Evolutionary conservation across 2,888 invertebrate genomes (phyloP).

Genomic region (Pyrochroa serraticornis): DNA sequence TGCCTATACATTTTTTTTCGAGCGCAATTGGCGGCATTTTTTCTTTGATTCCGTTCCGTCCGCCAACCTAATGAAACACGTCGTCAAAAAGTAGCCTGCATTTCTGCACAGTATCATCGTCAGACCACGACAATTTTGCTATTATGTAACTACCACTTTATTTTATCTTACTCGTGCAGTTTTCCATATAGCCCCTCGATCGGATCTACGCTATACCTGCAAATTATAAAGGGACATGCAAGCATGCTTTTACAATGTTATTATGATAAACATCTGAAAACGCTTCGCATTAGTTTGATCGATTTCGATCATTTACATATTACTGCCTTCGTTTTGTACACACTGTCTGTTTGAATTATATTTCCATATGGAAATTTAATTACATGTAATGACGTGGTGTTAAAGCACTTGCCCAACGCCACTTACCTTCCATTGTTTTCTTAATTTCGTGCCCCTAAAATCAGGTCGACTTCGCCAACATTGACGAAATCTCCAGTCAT

Average conservation of each 20-base stretch:
- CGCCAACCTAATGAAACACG: constrained; percentile 21
- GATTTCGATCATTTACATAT: constrained; percentile 28
- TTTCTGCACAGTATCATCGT: constrained; percentile 13
- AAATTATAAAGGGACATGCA: constrained; percentile 30
- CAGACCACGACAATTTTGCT: constrained; percentile 22
- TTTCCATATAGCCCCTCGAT: constrained; percentile 17
- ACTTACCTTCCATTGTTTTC: too few species aligned
- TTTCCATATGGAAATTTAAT: constrained; percentile 25
- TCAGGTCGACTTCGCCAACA: too few species aligned
- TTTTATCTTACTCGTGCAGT: constrained; percentile 25
- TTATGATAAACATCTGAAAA: constrained; percentile 28
- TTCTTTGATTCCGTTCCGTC: too few species aligned
- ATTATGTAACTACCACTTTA: constrained; percentile 19
- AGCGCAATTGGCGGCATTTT: too few species aligned
- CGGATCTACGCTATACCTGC: constrained; percentile 21
- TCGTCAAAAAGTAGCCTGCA: constrained; percentile 9
- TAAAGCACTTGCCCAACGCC: too few species aligned
- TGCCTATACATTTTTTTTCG: too few species aligned
- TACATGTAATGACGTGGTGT: background rate
- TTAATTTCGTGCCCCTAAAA: too few species aligned
- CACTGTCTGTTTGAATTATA: constrained; percentile 9
- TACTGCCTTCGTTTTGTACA: constrained; percentile 20
- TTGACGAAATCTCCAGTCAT: too few species aligned
- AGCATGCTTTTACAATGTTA: constrained; percentile 27
- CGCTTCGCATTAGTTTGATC: constrained; percentile 26